A percentile compares a stretch with the other conserved stretches of the same genome.
Evolutionary conservation across 2,797 vertebrate genomes (phyloP).

Genomic region (Cynopterus sphinx): DNA sequence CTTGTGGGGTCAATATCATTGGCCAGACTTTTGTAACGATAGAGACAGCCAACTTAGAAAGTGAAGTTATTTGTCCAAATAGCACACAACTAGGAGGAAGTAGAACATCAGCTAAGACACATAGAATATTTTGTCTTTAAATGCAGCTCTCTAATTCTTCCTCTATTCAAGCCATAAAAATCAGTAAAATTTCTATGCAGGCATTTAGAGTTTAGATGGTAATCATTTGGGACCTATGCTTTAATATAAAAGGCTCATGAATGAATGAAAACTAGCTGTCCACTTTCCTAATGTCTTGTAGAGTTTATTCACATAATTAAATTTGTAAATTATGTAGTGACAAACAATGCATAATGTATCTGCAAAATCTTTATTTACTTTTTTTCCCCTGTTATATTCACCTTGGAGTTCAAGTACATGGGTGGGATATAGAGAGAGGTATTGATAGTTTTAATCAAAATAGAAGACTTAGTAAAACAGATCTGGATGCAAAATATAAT

Average conservation of each 20-base stretch:
- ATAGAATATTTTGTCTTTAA: background rate
- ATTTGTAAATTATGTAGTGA: background rate
- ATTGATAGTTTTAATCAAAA: background rate
- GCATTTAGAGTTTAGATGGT: background rate
- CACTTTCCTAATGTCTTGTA: background rate
- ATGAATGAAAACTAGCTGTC: background rate
- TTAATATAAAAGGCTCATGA: background rate
- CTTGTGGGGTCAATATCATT: background rate
- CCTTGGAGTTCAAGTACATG: background rate
- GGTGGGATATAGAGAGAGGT: background rate
- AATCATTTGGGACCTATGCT: background rate
- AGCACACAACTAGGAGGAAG: background rate
- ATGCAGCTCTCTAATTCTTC: background rate
- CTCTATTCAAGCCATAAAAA: background rate
- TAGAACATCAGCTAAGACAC: background rate
- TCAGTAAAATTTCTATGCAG: background rate
- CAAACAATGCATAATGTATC: background rate
- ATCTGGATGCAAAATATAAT: background rate
- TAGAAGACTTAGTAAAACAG: slow-evolving; percentile 15
- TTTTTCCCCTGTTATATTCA: background rate
- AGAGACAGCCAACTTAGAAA: background rate
- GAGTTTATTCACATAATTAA: background rate
- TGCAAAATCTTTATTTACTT: background rate
- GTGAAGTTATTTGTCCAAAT: background rate
- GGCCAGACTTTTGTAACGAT: background rate